Percentiles rank a stretch among this genome's conserved stretches.
Conservation (phyloP, 2,888 invertebrate species). For the Drosophila mayaguana region DNA sequence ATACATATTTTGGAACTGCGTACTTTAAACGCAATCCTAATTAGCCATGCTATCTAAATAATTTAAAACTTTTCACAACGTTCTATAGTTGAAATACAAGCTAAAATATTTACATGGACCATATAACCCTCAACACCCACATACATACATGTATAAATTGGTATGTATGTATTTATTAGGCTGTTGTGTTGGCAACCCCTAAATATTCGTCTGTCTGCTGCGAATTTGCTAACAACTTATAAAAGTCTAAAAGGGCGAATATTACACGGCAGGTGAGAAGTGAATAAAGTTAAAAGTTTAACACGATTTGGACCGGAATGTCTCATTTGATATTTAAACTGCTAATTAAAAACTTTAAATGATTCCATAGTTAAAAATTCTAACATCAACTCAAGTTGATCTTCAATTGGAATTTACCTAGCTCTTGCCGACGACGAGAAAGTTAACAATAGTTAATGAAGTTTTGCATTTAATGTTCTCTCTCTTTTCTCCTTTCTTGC, state of each 20-base stretch:
- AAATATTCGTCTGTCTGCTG: neutral
- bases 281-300: slow-evolving; percentile 8
- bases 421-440: neutral
- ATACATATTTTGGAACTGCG: neutral
- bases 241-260: slow-evolving; percentile 47
- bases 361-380: slow-evolving; percentile 1
- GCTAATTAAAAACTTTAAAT: neutral
- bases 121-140: no score
- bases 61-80: neutral
- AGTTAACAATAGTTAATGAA: neutral
- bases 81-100: neutral
- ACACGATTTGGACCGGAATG: neutral
- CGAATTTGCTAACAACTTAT: neutral
- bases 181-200: slow-evolving; percentile 1
- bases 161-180: neutral
- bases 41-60: neutral
- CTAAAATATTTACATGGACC: neutral
- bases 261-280: slow-evolving; percentile 6
- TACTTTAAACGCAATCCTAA: neutral
- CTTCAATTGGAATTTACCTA: neutral
- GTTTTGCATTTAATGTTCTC: slow-evolving; percentile 5
- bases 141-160: neutral
- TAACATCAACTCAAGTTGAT: neutral
- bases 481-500: slow-evolving; percentile 10
- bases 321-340: neutral